Percentiles rank a stretch among this genome's conserved stretches.
Evolutionary conservation across 2,888 invertebrate species (phyloP).

Genomic region (Lumbricus terrestris): DNA sequence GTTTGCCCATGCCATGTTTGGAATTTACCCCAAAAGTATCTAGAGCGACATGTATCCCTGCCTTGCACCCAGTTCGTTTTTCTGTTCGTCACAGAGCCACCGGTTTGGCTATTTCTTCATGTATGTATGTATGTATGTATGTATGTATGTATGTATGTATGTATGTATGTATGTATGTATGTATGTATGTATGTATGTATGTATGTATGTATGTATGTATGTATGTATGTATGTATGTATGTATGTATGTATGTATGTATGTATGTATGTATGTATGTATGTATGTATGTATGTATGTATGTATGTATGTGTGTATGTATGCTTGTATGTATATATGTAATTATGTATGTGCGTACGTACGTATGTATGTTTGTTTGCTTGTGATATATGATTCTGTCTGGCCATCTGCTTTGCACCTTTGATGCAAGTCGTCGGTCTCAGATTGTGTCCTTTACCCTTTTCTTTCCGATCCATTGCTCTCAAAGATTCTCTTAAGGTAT

Average conservation of each 20-base stretch:
- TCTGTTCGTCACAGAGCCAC: too few relatives aligned
- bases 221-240: background rate
- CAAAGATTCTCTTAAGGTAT: background rate
- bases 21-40: too few relatives aligned
- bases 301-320: background rate
- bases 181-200: too few relatives aligned
- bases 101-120: too few relatives aligned
- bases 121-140: background rate
- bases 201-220: too few relatives aligned
- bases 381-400: background rate
- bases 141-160: background rate
- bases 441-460: background rate
- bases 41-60: too few relatives aligned
- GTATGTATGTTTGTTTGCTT: background rate
- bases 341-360: background rate
- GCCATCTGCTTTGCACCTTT: background rate
- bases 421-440: too few relatives aligned
- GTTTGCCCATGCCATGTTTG: too few relatives aligned
- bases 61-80: too few relatives aligned
- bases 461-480: background rate
- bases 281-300: too few relatives aligned
- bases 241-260: too few relatives aligned
- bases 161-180: background rate
- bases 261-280: background rate
- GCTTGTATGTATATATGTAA: background rate